These are phyloP conservation scores for Cantharis rustica DNA, from an alignment of 2,888 invertebrate species.

Conservation along the genomic window DNA sequence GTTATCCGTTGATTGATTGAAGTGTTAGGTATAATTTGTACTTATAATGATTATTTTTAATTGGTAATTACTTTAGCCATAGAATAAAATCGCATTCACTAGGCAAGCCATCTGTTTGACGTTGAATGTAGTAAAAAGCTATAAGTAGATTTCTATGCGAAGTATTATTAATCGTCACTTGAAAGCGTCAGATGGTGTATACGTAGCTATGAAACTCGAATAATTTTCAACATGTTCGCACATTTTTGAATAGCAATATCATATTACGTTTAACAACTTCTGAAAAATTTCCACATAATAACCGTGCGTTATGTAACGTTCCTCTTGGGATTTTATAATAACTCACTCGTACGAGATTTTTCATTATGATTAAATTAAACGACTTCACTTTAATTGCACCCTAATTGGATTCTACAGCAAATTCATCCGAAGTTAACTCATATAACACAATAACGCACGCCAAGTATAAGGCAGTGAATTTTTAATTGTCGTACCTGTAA, in stretches of 20 bases:
- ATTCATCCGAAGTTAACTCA: background rate
- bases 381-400: background rate
- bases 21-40: background rate
- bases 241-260: background rate
- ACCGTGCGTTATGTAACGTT: background rate
- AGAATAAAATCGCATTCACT: background rate
- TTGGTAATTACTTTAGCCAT: background rate
- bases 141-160: background rate
- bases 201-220: background rate
- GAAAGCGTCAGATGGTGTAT: slow-evolving; percentile 12
- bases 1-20: background rate
- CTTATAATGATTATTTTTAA: background rate
- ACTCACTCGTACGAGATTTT: background rate
- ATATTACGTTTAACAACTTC: background rate
- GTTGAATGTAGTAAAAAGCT: background rate
- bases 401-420: background rate
- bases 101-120: background rate
- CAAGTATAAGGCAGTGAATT: background rate
- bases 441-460: background rate
- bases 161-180: background rate
- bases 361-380: background rate
- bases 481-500: background rate
- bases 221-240: background rate
- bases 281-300: background rate
- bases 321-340: background rate